Evolutionary conservation across 2,113 vertebrate genomes (phyloP).

Genomic region (Caranx melampygus): DNA sequence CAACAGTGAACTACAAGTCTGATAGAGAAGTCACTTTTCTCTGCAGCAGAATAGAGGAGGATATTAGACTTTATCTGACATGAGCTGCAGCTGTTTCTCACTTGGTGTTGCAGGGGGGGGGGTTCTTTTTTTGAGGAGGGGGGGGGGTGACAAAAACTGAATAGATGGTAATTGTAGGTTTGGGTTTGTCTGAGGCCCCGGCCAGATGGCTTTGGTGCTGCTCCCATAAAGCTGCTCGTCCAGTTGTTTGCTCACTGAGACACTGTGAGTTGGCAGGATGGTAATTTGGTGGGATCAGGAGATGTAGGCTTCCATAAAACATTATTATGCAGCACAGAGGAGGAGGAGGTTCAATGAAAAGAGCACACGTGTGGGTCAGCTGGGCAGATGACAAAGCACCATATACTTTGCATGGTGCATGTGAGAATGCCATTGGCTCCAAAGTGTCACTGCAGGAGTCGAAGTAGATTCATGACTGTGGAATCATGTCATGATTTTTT

Average conservation of each 20-base stretch:
- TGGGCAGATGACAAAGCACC: constrained; percentile 59
- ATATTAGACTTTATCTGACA: constrained; percentile 84
- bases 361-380: constrained; percentile 83
- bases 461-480: not conserved
- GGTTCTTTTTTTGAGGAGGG: no score
- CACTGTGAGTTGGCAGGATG: constrained; percentile 77
- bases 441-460: not conserved
- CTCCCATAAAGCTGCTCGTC: constrained; percentile 82
- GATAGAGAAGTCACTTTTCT: constrained; percentile 66
- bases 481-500: not conserved
- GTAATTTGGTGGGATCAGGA: constrained; percentile 72
- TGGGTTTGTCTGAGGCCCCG: constrained; percentile 85
- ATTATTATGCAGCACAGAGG: constrained; percentile 82
- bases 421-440: not conserved
- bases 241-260: constrained; percentile 85
- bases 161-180: constrained; percentile 89
- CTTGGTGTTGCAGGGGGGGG: constrained; percentile 81
- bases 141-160: constrained; percentile 76
- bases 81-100: constrained; percentile 81
- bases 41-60: constrained; percentile 66
- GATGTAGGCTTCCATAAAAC: constrained; percentile 84
- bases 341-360: constrained; percentile 59
- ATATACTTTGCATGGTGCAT: constrained; percentile 68
- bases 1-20: constrained; percentile 60
- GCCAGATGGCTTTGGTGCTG: constrained; percentile 88